These are phyloP conservation scores for Sphaerodactylus townsendi DNA, from an alignment of 2,113 vertebrate species.

Conservation along the genomic window DNA sequence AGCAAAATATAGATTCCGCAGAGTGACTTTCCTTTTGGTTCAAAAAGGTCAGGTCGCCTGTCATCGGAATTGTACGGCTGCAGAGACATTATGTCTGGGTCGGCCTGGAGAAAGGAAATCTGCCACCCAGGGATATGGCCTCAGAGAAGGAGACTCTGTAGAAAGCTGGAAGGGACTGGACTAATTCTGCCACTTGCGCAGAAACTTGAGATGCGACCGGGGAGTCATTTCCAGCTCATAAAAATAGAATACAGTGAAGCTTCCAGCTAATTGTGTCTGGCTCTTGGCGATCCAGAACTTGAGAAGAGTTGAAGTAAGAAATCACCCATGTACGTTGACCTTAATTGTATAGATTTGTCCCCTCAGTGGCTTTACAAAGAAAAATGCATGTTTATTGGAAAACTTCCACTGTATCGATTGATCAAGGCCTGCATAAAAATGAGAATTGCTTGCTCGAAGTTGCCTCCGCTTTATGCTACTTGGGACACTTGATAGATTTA, in stretches of 20 bases:
- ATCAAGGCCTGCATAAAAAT: neutral
- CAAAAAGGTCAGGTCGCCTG: neutral
- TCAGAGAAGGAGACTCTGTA: conserved; percentile 22
- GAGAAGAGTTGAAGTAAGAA: neutral
- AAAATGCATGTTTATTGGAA: conserved; percentile 3
- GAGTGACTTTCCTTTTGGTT: neutral
- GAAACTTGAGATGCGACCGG: conserved; percentile 51
- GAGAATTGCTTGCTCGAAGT: neutral
- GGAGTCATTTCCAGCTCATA: conserved; percentile 38
- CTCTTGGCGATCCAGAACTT: conserved; percentile 4
- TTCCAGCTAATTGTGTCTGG: neutral
- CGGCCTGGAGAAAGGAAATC: conserved; percentile 29
- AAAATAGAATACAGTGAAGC: conserved; percentile 12
- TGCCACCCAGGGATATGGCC: neutral
- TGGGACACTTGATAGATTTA: neutral
- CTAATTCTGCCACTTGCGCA: conserved; percentile 28
- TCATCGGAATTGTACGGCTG: neutral
- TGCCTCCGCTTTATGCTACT: neutral
- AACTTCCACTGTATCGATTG: neutral
- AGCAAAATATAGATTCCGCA: neutral
- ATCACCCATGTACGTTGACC: neutral
- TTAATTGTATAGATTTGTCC: conserved; percentile 11
- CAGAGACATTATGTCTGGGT: conserved; percentile 36
- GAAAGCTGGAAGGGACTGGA: neutral
- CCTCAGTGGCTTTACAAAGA: neutral